Evolutionary conservation across 1,140 invertebrate species (phyloP), one percentile per base, ranked within the genome.

Genomic region (Cephus cinctus): DNA sequence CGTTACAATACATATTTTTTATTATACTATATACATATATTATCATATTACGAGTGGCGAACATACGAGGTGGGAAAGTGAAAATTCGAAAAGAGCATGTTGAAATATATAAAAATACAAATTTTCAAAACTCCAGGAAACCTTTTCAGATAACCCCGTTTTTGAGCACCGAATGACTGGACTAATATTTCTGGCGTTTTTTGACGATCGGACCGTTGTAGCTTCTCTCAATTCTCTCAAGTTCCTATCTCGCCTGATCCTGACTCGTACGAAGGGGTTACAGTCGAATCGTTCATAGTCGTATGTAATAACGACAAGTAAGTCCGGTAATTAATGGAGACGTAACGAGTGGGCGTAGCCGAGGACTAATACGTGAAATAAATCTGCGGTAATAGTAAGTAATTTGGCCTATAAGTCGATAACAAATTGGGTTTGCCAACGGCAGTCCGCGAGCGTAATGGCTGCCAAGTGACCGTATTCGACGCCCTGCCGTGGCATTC

Each of bases 321-420:
- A 47, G 32, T 20, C 47, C 11, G 31, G 59, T 68, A 75, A 76
- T 76, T 75, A 75, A 75, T 73, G 57, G 65, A 71, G 64, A 73
- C 67, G 63, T 67, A 73, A 71, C 54, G 62, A 61, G 65, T 60
- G 60, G 64, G 63, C 61, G 67, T 67, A 54, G 44, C 40, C 50
- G 53, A 59, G 38, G 63, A 71, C 69, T 76, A 75, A 76, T 75
- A 73, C 52, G 65, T 49, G 62, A 67, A 75, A 76, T 76, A 76
- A 76, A 76, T 75, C 73, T 75, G 70, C 64, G 67, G 72, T 75
- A 76, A 75, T 75, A 70, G 74, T 74, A 75, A 75, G 74, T 73
- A 72, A 68, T 69, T 69, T 69, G 70, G 66, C 63, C 69, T 69
- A 75, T 76, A 76, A 75, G 71, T 75, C 74, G 74, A 76, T 75